phyloP scores from a whole-genome alignment of 2,797 vertebrate species.

The Tokudaia muenninki region DNA sequence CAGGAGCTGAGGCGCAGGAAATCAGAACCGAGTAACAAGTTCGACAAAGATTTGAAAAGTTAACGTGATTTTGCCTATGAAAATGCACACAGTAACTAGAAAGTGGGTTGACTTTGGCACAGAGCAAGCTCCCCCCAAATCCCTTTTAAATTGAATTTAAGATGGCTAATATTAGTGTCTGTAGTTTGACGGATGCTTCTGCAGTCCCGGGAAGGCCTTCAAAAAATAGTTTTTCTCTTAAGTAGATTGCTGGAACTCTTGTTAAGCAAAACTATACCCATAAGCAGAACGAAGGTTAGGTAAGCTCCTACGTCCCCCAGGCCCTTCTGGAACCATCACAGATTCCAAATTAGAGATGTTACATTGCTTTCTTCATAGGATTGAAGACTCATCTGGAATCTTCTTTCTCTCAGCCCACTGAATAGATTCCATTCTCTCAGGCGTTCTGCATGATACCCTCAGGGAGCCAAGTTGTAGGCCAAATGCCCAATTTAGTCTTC shows the following conservation, averaged over 20 bases:
- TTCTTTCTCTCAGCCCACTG: slow-evolving; percentile 41
- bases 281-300: slow-evolving; percentile 67
- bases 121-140: slow-evolving; percentile 69
- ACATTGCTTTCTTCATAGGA: slow-evolving; percentile 38
- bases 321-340: slow-evolving; percentile 33
- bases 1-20: neutral
- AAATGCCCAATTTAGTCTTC: neutral
- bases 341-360: slow-evolving; percentile 45
- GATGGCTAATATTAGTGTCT: slow-evolving; percentile 80
- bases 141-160: slow-evolving; percentile 82
- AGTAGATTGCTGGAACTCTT: slow-evolving; percentile 74
- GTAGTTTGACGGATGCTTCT: slow-evolving; percentile 79
- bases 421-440: slow-evolving; percentile 35
- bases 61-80: slow-evolving; percentile 68
- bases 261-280: slow-evolving; percentile 65
- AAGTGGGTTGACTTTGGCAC: slow-evolving; percentile 80
- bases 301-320: neutral
- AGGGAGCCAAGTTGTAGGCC: neutral
- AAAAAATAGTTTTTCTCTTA: slow-evolving; percentile 82
- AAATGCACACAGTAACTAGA: slow-evolving; percentile 71
- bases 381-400: slow-evolving; percentile 38
- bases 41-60: slow-evolving; percentile 73
- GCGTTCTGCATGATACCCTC: neutral
- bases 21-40: slow-evolving; percentile 35
- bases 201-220: slow-evolving; percentile 76